Evolutionary conservation across 2,113 vertebrate genomes (phyloP).

Genomic region (Orycteropus afer): DNA sequence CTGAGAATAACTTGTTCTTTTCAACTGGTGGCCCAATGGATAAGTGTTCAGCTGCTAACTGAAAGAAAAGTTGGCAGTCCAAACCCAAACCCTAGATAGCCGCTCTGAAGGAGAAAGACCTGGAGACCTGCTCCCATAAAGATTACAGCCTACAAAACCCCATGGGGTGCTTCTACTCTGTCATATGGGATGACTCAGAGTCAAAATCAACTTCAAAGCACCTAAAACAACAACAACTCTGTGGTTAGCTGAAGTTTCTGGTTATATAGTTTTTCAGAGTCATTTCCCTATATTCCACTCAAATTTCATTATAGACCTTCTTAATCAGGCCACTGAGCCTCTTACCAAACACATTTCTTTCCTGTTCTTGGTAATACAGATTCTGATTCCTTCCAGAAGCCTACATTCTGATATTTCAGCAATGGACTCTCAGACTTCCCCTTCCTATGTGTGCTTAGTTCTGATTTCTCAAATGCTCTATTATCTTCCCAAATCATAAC

Average conservation of each 20-base stretch:
- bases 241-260: not conserved
- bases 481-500: not conserved
- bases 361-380: not conserved
- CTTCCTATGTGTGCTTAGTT: not conserved
- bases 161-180: too few relatives aligned
- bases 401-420: not conserved
- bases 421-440: not conserved
- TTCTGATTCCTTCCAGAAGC: not conserved
- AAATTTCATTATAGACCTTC: conserved; percentile 16
- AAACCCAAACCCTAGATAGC: too few relatives aligned
- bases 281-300: not conserved
- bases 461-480: not conserved
- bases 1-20: not conserved
- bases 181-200: too few relatives aligned
- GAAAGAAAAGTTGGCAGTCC: too few relatives aligned
- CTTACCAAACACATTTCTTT: not conserved
- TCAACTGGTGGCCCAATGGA: not conserved
- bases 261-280: not conserved
- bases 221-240: not conserved
- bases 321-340: not conserved
- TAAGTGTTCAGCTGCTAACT: not conserved
- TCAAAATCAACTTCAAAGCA: too few relatives aligned
- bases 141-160: too few relatives aligned
- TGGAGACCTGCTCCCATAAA: too few relatives aligned
- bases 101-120: too few relatives aligned